A percentile compares a stretch with the other conserved stretches of the same genome.
Evolutionary conservation across 2,888 invertebrate genomes (phyloP).

Genomic region (Sarcophaga subvicina): DNA sequence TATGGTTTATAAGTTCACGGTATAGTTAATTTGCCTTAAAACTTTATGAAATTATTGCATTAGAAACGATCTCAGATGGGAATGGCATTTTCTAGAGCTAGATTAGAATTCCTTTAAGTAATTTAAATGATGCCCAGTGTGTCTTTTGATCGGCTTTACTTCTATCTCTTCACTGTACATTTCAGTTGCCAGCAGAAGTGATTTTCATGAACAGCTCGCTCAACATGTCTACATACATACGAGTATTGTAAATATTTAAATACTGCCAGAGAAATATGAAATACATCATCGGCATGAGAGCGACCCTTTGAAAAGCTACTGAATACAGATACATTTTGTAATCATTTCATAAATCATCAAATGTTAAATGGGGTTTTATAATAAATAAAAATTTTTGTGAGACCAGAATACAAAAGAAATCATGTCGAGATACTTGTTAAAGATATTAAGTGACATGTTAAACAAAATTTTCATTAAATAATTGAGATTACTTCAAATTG

Average conservation of each 20-base stretch:
- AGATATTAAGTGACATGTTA: constrained; percentile 28
- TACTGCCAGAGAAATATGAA: constrained; percentile 17
- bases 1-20: background rate
- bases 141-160: too few relatives aligned
- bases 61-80: too few relatives aligned
- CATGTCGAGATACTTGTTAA: background rate
- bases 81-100: too few relatives aligned
- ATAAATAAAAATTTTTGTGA: constrained; percentile 55
- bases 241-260: constrained; percentile 21
- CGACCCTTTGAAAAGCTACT: constrained; percentile 1
- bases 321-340: constrained; percentile 28
- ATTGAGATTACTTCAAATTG: constrained; percentile 35
- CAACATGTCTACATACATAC: too few relatives aligned
- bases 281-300: background rate
- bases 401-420: constrained; percentile 49
- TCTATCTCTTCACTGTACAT: too few relatives aligned
- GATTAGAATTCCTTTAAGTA: too few relatives aligned
- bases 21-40: background rate
- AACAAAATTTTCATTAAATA: constrained; percentile 10
- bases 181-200: too few relatives aligned
- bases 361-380: constrained; percentile 53
- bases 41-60: too few relatives aligned
- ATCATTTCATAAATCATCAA: constrained; percentile 65
- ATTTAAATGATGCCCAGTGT: too few relatives aligned
- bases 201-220: too few relatives aligned